Percentiles rank a stretch among this genome's conserved stretches.
Conservation (phyloP, 2,113 vertebrate genomes). For the Smithornis capensis region DNA sequence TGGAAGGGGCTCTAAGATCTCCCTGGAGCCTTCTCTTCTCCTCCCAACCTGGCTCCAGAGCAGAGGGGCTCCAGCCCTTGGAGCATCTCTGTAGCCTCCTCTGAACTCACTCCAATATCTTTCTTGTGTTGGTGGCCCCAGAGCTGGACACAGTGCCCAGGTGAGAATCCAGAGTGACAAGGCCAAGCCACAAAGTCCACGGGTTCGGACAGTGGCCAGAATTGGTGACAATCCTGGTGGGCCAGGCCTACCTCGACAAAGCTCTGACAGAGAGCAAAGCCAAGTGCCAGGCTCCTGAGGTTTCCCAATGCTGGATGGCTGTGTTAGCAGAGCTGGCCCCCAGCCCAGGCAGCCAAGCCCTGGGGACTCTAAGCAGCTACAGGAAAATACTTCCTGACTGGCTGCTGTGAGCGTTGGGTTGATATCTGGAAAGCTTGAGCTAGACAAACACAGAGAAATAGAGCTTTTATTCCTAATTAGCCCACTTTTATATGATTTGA, state of each 20-base stretch:
- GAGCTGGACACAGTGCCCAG: neutral
- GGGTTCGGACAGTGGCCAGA: neutral
- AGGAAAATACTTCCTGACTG: neutral
- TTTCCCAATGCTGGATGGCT: neutral
- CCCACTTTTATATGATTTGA: neutral
- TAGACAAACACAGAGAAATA: neutral
- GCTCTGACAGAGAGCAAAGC: neutral
- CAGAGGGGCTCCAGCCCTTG: neutral
- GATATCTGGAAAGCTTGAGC: neutral
- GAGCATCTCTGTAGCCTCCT: rapidly evolving
- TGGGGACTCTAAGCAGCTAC: neutral
- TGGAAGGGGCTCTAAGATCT: neutral
- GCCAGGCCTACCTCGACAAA: neutral
- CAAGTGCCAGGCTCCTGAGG: neutral
- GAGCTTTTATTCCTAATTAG: conserved; percentile 40
- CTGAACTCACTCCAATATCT: neutral
- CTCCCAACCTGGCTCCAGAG: neutral
- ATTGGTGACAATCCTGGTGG: neutral
- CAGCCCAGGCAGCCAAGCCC: neutral
- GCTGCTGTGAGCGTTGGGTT: neutral
- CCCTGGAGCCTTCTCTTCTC: neutral
- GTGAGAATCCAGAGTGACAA: neutral
- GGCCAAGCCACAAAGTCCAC: neutral
- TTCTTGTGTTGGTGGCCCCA: neutral
- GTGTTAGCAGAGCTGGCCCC: neutral